Conservation (phyloP, 1,140 invertebrate species). For the Aphaenogaster floridana region DNA sequence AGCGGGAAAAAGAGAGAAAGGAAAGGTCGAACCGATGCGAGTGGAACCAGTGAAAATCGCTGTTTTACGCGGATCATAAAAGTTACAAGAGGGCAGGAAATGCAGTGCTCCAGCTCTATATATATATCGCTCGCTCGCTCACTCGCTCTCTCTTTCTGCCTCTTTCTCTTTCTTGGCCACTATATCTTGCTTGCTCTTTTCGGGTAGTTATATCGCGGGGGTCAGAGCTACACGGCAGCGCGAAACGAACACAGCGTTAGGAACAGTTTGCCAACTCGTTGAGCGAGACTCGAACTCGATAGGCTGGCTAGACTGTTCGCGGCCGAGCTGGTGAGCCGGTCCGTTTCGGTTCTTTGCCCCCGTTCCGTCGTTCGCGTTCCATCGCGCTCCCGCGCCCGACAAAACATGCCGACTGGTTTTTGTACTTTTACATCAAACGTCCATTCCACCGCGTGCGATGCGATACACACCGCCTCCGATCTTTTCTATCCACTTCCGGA, state of each 20-base stretch:
- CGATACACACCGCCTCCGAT: slow-evolving; percentile 10
- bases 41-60: slow-evolving; percentile 78
- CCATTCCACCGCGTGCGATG: slow-evolving; percentile 23
- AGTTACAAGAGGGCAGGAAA: slow-evolving; percentile 80
- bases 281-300: slow-evolving; percentile 80
- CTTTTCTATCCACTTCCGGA: slow-evolving; percentile 46
- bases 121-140: slow-evolving; percentile 6
- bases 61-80: slow-evolving; percentile 83
- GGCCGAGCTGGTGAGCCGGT: slow-evolving; percentile 57
- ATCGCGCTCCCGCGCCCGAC: slow-evolving; percentile 67
- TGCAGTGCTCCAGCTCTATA: slow-evolving; percentile 66
- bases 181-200: slow-evolving; percentile 70
- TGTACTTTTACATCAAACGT: slow-evolving; percentile 76
- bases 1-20: background rate
- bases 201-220: slow-evolving; percentile 76
- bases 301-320: slow-evolving; percentile 61
- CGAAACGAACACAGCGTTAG: slow-evolving; percentile 64
- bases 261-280: slow-evolving; percentile 85
- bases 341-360: slow-evolving; percentile 74
- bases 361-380: slow-evolving; percentile 71
- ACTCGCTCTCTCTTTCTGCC: slow-evolving; percentile 18
- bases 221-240: slow-evolving; percentile 48
- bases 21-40: slow-evolving; percentile 41
- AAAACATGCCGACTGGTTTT: slow-evolving; percentile 76
- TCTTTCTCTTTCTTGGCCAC: background rate